These are phyloP conservation scores for Sturnus vulgaris DNA, from an alignment of 2,113 vertebrate species.

Conservation along the genomic window DNA sequence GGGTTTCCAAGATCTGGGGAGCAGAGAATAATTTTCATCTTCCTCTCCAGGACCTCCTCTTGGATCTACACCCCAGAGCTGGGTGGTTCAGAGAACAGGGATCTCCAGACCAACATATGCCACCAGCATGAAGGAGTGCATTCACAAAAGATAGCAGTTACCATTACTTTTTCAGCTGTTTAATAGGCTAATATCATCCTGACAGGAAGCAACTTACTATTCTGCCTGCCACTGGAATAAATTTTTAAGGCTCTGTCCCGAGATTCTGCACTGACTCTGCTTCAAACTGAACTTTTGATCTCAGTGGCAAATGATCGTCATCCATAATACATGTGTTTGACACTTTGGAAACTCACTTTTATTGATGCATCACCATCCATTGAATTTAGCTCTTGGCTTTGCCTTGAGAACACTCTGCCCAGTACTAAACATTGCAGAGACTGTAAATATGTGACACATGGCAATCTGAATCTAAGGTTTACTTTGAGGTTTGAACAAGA, in stretches of 20 bases:
- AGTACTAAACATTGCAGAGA: not conserved
- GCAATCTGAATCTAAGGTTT: not conserved
- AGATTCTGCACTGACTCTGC: not conserved
- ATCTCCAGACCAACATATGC: not conserved
- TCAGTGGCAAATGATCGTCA: not conserved
- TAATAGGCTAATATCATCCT: not conserved
- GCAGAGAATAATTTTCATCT: not conserved
- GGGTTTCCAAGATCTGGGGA: not conserved
- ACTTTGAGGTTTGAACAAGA: not conserved
- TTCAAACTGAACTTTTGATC: not conserved
- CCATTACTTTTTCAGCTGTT: not conserved
- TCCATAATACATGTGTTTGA: not conserved
- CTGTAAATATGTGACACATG: not conserved
- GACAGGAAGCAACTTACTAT: not conserved
- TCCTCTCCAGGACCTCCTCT: not conserved
- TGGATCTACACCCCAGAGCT: not conserved
- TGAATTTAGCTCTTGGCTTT: constrained; percentile 39
- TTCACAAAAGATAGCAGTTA: not conserved
- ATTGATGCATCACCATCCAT: not conserved
- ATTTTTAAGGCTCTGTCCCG: not conserved
- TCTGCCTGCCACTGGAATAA: not conserved
- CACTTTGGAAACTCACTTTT: not conserved
- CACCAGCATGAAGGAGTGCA: not conserved
- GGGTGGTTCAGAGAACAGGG: not conserved
- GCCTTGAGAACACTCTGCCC: not conserved